Base-by-base conservation (phyloP, 2,888 invertebrate species). In the Pantelozetes paolii region DNA sequence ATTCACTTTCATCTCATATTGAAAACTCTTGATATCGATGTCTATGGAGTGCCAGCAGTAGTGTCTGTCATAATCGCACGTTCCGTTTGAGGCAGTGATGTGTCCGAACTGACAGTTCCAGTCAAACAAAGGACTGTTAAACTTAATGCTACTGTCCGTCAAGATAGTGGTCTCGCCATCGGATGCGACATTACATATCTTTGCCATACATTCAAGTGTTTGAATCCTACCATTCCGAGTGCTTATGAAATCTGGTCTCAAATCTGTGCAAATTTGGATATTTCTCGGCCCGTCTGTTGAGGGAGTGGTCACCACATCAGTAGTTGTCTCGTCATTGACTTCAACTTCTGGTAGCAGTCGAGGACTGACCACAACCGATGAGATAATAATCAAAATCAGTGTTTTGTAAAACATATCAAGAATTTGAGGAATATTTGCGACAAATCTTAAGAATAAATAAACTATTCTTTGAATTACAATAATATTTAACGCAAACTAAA, bases 61-160 rank as follows among this genome's bases (percentile, higher is more conserved):
- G 11, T 20, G 42, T 3, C 70, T 1, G 1, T 8, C 23, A 3
- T 23, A 1, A 45, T 42, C 70, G 26, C 70, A 70, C 18, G 70
- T 48, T 20, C 45, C 48, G 42, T 70, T 70, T 5, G 42, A 13
- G 36, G 23, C 8, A 6, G 3, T 5, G 5, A 70, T 26, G 15
- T 45, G 70, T 2, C 30, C 48, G 1, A 70, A 42, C 3, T 20
- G 28, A 6, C 9, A 32, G 26, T 20, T 23, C 70, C 70, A 70
- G 15, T 70, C 70, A n/a, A 70, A 70, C 1, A 70, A 6, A 23
- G 70, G 70, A 15, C 26, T 15, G 15, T 42, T 18, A 23, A 70
- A 45, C 8, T 26, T 6, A 8, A 13, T 11, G 45, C 5, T 18
- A 45, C 45, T 42, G 54, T 20, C 54, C 54, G 18, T 5, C 3